phyloP scores from a whole-genome alignment of 37 sponge, comb jelly and placozoan genomes.

The Bolinopsis microptera region DNA sequence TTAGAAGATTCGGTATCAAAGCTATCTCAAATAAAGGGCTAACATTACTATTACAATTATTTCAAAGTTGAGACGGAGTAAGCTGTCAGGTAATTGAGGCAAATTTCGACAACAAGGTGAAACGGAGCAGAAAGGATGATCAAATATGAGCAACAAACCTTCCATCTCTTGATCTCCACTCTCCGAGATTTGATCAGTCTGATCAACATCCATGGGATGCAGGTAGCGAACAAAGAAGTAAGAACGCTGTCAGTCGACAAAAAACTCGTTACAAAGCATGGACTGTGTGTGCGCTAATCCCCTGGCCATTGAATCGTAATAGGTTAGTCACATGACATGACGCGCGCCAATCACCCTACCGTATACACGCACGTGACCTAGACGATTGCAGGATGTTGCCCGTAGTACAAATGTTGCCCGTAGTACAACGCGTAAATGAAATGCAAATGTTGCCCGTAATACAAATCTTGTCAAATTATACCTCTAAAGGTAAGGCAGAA shows the following conservation, averaged over 20 bases:
- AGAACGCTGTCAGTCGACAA: slow-evolving; percentile 8
- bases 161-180: neutral
- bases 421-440: slow-evolving; percentile 59
- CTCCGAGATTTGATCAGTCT: neutral
- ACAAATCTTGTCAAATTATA: slow-evolving; percentile 43
- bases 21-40: too few species aligned
- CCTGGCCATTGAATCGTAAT: slow-evolving; percentile 51
- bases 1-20: too few species aligned
- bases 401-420: slow-evolving; percentile 60
- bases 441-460: slow-evolving; percentile 50
- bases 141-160: too few species aligned
- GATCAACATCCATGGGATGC: neutral
- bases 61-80: too few species aligned
- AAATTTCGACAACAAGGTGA: too few species aligned
- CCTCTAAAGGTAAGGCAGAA: slow-evolving; percentile 14
- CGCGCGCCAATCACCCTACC: neutral
- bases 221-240: neutral
- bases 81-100: too few species aligned
- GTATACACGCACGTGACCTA: neutral
- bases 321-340: neutral
- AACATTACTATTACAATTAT: too few species aligned
- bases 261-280: slow-evolving; percentile 53
- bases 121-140: too few species aligned
- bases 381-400: slow-evolving; percentile 60
- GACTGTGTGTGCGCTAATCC: slow-evolving; percentile 48